phyloP scores from a whole-genome alignment of 1,140 invertebrate genomes.

The Batillaria attramentaria region DNA sequence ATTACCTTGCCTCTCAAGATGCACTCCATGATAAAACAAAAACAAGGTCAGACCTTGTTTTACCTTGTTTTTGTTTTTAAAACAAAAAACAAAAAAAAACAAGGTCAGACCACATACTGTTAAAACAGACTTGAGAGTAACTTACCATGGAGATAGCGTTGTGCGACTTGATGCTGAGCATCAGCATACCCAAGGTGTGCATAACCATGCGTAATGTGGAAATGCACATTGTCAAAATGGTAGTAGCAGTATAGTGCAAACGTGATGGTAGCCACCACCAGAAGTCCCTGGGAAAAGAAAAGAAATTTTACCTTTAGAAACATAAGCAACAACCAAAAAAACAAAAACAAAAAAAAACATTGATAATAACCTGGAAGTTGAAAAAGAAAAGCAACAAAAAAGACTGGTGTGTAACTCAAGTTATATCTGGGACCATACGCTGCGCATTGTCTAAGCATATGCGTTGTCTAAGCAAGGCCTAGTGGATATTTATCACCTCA shows the following conservation, averaged over 20 bases:
- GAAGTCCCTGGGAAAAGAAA: conserved; percentile 60
- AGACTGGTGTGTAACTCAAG: background rate
- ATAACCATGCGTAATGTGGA: conserved; percentile 74
- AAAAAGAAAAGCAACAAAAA: background rate
- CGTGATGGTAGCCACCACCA: conserved; percentile 57
- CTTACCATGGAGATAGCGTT: conserved; percentile 75
- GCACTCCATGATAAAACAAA: no score
- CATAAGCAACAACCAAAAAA: background rate
- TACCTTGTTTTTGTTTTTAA: background rate
- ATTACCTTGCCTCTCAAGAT: no score
- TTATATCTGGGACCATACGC: background rate
- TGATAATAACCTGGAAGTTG: no score
- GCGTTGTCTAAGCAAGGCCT: no score
- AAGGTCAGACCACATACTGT: background rate
- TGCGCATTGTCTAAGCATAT: no score
- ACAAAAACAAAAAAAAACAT: background rate
- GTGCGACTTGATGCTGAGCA: conserved; percentile 75
- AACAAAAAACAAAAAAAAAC: conserved; percentile 11
- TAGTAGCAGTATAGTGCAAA: conserved; percentile 73
- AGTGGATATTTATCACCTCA: no score
- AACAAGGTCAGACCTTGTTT: background rate
- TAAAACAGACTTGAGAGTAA: conserved; percentile 29
- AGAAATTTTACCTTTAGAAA: background rate
- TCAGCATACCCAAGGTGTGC: conserved; percentile 74
- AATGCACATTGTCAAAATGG: conserved; percentile 76